Evolutionary conservation across 1,140 invertebrate species (phyloP).

Genomic region (Caenorhabditis tropicalis): DNA sequence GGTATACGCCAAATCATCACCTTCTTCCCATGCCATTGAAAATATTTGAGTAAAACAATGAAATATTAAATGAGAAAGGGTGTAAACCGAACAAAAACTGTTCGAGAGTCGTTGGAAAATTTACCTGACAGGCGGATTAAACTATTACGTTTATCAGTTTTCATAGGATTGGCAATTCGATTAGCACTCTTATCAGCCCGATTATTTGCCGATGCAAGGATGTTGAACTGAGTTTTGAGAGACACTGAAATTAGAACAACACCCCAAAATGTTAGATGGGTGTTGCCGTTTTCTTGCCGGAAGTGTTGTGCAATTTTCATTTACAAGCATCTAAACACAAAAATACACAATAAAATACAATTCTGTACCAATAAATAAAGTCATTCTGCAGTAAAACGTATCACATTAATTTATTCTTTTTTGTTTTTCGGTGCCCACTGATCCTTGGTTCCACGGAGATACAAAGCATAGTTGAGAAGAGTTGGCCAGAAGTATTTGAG

Average conservation of each 20-base stretch:
- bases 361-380: neutral
- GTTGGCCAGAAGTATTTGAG: conserved; percentile 52
- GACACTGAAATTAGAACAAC: neutral
- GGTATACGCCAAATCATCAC: neutral
- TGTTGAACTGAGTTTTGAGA: neutral
- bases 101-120: neutral
- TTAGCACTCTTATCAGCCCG: neutral
- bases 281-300: too few relatives aligned
- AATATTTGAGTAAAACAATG: neutral
- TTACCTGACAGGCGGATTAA: conserved; percentile 18
- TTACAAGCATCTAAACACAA: neutral
- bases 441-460: conserved; percentile 48
- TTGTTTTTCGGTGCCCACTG: conserved; percentile 43
- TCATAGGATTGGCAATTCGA: conserved; percentile 17
- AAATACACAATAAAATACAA: conserved; percentile 1
- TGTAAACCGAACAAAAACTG: neutral
- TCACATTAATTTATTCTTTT: neutral
- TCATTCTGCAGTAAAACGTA: neutral
- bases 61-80: neutral
- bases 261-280: too few relatives aligned
- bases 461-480: conserved; percentile 54
- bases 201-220: neutral
- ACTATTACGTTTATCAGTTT: conserved; percentile 20
- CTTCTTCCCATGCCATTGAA: neutral
- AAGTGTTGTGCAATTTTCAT: neutral